Percentiles rank a stretch among this genome's conserved stretches.
Conservation (phyloP, 2,888 invertebrate species). For the Phorcus lineatus region DNA sequence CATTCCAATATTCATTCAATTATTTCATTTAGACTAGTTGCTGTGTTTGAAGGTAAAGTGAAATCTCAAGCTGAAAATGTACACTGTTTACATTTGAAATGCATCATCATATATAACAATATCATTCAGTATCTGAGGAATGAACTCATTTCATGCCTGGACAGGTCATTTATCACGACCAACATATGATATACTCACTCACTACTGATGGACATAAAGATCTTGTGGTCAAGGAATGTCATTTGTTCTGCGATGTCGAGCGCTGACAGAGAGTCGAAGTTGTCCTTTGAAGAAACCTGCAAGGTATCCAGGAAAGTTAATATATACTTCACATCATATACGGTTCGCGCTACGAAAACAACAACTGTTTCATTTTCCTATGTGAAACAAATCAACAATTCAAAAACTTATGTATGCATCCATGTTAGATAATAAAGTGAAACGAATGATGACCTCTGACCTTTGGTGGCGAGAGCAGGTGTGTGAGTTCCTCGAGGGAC, state of each 20-base stretch:
- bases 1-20: too few species aligned
- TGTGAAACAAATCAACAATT: too few species aligned
- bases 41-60: too few species aligned
- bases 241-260: slow-evolving; percentile 94
- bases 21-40: too few species aligned
- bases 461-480: slow-evolving; percentile 82
- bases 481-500: slow-evolving; percentile 81
- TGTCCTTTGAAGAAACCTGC: slow-evolving; percentile 87
- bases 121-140: not conserved
- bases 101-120: not conserved
- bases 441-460: slow-evolving; percentile 69
- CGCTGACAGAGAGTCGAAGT: slow-evolving; percentile 89
- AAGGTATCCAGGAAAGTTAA: too few species aligned
- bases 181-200: slow-evolving; percentile 82
- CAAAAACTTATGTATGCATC: too few species aligned
- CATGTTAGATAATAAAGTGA: not conserved
- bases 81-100: not conserved
- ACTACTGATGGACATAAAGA: slow-evolving; percentile 89
- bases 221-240: slow-evolving; percentile 93
- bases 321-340: too few species aligned
- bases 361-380: too few species aligned
- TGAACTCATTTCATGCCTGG: too few species aligned
- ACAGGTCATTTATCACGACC: too few species aligned
- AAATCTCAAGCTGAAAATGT: too few species aligned
- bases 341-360: too few species aligned